phyloP scores from a whole-genome alignment of 2,113 vertebrate species.

The Zapus hudsonius region DNA sequence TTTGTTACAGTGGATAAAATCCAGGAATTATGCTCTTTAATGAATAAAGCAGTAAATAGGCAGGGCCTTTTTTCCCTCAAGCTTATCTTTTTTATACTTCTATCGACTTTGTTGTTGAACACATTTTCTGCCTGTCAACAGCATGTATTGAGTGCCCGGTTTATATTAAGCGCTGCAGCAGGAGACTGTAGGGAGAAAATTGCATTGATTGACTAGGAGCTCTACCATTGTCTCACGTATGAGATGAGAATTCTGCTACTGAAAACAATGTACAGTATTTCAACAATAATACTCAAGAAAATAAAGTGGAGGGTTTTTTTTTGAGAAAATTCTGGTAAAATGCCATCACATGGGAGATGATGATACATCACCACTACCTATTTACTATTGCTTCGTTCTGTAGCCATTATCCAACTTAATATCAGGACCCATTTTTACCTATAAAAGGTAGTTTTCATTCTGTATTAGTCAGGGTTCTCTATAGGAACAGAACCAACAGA shows the following conservation, averaged over 20 bases:
- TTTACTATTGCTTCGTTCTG: neutral
- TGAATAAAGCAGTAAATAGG: conserved; percentile 24
- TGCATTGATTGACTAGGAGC: conserved; percentile 46
- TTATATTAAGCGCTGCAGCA: conserved; percentile 28
- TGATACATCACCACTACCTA: conserved; percentile 18
- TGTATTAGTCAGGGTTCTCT: too few relatives aligned
- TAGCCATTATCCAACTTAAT: neutral
- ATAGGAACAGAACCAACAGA: too few relatives aligned
- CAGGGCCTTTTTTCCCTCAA: neutral
- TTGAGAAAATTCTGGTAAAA: neutral
- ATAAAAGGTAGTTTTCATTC: conserved; percentile 40
- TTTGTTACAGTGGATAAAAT: conserved; percentile 2
- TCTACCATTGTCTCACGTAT: conserved; percentile 42
- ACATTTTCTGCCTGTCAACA: conserved; percentile 56
- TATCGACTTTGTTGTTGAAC: conserved; percentile 55
- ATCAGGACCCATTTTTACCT: neutral
- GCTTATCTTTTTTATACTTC: neutral
- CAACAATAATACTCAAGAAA: conserved; percentile 18
- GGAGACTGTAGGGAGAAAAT: conserved; percentile 7
- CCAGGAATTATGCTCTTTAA: conserved; percentile 19
- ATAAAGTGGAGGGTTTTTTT: conserved; percentile 1
- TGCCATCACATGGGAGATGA: neutral
- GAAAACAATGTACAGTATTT: neutral
- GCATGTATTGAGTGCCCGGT: conserved; percentile 46
- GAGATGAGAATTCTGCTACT: conserved; percentile 40